These are phyloP conservation scores for Bovichtus diacanthus DNA, from an alignment of 2,797 vertebrate species.

Conservation along the genomic window DNA sequence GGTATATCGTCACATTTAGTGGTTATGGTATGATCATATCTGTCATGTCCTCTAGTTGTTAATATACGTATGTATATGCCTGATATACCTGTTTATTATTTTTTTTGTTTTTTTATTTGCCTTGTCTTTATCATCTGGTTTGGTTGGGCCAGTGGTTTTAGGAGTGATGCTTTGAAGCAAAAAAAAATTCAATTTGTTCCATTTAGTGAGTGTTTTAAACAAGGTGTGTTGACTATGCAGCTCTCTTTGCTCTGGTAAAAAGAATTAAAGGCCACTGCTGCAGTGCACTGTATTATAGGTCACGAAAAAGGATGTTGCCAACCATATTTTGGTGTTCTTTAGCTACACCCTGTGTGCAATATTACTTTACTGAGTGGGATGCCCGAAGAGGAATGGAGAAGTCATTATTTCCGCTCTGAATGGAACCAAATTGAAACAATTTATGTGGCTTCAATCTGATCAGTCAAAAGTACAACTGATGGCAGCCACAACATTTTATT, in stretches of 20 bases:
- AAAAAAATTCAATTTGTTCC: not conserved
- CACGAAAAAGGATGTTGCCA: constrained; percentile 4
- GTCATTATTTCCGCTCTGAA: constrained; percentile 24
- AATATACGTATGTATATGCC: too few species aligned
- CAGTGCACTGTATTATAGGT: constrained; percentile 2
- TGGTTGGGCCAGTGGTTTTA: constrained; percentile 5
- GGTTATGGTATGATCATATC: constrained; percentile 11
- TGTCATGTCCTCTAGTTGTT: constrained; percentile 17
- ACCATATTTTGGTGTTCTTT: not conserved
- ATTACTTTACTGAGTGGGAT: constrained; percentile 5
- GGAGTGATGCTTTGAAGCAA: constrained; percentile 6
- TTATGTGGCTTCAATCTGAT: constrained; percentile 13
- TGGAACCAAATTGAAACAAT: constrained; percentile 11
- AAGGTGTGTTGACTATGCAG: not conserved
- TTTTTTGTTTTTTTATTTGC: constrained; percentile 1
- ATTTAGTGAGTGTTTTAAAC: constrained; percentile 15
- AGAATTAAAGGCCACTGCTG: constrained; percentile 11
- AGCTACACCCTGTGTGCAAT: not conserved
- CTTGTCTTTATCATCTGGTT: not conserved
- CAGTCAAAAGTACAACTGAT: constrained; percentile 5
- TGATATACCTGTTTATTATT: too few species aligned
- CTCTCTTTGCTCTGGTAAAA: constrained; percentile 8
- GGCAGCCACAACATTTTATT: constrained; percentile 23
- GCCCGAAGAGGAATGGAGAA: not conserved
- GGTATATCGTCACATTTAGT: constrained; percentile 21